Percentiles rank a stretch among this genome's conserved stretches.
Evolutionary conservation across 35 echinoderm and acorn worm genomes (phyloP).

Genomic region (Apostichopus japonicus): DNA sequence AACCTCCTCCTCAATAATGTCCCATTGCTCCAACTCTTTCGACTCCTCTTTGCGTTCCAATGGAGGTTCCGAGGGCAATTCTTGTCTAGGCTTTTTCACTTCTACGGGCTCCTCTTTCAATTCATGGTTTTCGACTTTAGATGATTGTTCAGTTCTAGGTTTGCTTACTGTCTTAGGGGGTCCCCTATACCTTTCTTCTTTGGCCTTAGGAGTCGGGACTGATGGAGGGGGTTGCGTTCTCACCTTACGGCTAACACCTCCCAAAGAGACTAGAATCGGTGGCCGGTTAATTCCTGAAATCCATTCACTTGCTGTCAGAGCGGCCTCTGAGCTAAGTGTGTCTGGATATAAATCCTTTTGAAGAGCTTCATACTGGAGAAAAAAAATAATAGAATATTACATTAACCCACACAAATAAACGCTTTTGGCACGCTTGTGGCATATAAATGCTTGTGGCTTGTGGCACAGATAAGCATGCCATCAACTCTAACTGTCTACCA

Average conservation of each 20-base stretch:
- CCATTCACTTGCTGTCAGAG: slow-evolving; percentile 87
- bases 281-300: slow-evolving; percentile 71
- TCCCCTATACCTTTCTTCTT: not conserved
- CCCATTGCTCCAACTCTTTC: slow-evolving; percentile 32
- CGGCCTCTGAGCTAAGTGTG: slow-evolving; percentile 69
- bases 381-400: not conserved
- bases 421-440: too few species aligned
- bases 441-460: too few species aligned
- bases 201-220: not conserved
- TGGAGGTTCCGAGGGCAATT: not conserved
- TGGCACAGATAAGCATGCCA: too few species aligned
- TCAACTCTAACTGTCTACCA: too few species aligned
- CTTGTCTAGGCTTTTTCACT: slow-evolving; percentile 43
- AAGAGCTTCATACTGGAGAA: slow-evolving; percentile 35
- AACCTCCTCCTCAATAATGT: not conserved
- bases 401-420: not conserved
- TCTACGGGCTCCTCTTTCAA: slow-evolving; percentile 49
- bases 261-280: slow-evolving; percentile 74
- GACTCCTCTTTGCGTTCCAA: slow-evolving; percentile 26
- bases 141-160: slow-evolving; percentile 19
- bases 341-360: slow-evolving; percentile 91
- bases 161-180: not conserved
- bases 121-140: not conserved
- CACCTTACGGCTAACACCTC: slow-evolving; percentile 39
- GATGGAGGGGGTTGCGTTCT: slow-evolving; percentile 3